phyloP scores from a whole-genome alignment of 23 tunicate genomes.

The Trididemnum miniatum region DNA sequence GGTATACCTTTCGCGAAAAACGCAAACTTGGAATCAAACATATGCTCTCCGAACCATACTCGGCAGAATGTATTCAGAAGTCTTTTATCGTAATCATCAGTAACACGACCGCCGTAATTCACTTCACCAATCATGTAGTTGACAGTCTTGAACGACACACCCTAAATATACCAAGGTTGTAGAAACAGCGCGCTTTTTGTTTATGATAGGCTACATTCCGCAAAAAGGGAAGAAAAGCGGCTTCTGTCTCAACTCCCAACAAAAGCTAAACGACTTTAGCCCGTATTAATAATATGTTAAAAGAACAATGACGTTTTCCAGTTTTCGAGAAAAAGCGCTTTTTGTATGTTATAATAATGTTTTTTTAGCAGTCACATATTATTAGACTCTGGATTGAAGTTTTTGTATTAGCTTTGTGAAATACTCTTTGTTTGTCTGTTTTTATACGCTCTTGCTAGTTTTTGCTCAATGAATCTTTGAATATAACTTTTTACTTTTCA shows the following conservation, averaged over 20 bases:
- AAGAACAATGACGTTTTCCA: too few relatives aligned
- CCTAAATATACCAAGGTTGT: constrained; percentile 32
- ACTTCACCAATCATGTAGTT: constrained; percentile 97
- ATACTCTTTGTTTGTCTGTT: too few relatives aligned
- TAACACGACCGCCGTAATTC: constrained; percentile 94
- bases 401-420: too few relatives aligned
- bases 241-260: neutral
- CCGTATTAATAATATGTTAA: too few relatives aligned
- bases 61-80: constrained; percentile 89
- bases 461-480: too few relatives aligned
- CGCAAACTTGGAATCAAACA: constrained; percentile 88
- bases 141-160: constrained; percentile 88
- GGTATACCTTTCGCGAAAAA: constrained; percentile 82
- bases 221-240: neutral
- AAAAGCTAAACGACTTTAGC: neutral
- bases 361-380: too few relatives aligned
- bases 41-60: constrained; percentile 95
- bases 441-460: too few relatives aligned
- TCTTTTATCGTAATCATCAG: constrained; percentile 94
- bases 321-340: too few relatives aligned
- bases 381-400: too few relatives aligned
- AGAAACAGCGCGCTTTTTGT: neutral
- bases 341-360: too few relatives aligned
- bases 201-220: neutral
- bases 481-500: too few relatives aligned